Evolutionary conservation across 92 coral and sea anemone genomes (phyloP), one percentile per base, ranked within the genome.

Genomic region (Desmophyllum pertusum): DNA sequence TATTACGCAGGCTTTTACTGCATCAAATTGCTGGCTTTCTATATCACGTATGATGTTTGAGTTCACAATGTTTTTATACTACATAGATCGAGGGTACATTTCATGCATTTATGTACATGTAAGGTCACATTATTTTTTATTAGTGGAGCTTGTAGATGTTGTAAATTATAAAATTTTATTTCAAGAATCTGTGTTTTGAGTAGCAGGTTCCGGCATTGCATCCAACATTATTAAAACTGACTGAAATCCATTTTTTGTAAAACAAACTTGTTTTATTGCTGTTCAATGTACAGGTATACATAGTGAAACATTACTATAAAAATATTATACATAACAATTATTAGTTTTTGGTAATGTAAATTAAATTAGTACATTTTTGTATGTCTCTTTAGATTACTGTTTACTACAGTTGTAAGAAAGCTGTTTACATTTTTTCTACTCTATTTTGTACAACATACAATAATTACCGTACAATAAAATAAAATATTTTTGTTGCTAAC

Each of bases 251-350:
- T 62, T 6, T 62, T 62, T 62, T 6, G 9, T 48, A 48, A 17
- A 48, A 13, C 37, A 62, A 62, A 62, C 33, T 62, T n/a, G 10
- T 62, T 62, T 62, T 59, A 17, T 59, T 59, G 21, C 33, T 9
- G 67, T 62, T 27, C 33, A 62, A n/a, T 62, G 67, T 62, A 62
- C 67, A 62, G 67, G 67, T 7, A 62, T 62, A n/a, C 23, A 27
- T 59, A 23, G 9, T 3, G 23, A 5, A n/a, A n/a, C n/a, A n/a
- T n/a, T n/a, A n/a, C n/a, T n/a, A n/a, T n/a, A n/a, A n/a, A n/a
- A n/a, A n/a, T n/a, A n/a, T n/a, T n/a, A n/a, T n/a, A n/a, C n/a
- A n/a, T n/a, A n/a, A n/a, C n/a, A 5, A 8, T 14, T 13, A n/a
- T 23, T 23, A 18, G 21, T 57, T n/a, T 7, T 6, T 59, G 18